Base-by-base conservation (phyloP, 1,140 invertebrate species). In the Trinorchestia longiramus region DNA sequence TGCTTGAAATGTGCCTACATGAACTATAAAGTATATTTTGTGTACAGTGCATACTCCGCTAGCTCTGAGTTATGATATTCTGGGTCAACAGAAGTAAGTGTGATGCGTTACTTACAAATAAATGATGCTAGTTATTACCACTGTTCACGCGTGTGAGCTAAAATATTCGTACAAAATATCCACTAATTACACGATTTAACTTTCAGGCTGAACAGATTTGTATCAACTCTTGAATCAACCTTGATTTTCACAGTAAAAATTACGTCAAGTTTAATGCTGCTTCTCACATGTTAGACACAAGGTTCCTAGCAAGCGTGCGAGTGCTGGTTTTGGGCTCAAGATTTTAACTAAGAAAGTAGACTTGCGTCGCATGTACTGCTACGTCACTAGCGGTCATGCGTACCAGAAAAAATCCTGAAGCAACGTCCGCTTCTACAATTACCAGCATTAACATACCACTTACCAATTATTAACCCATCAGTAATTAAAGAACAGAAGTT, bases 401-500 rank as follows among this genome's bases (percentile, higher is more conserved):
- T 77, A 28, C 62, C 15, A 77, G 62, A 36, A 77, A 19, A 53
- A 19, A 36, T 53, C 62, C 36, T 28, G 28, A 77, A 36, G 62
- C 62, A 77, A 77, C 62, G 62, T 77, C 15, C 62, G 62, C 62
- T 77, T 77, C 62, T 90, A 36, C 88, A 90, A 94, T 94, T 94
- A 94, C 43, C 92, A 43, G 44, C 44, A 94, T 94, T 94, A 94
- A 43, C 92, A 94, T 94, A 94, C 92, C 92, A 47, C 92, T 45
- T 94, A 45, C 92, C 43, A 40, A 45, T 94, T 94, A 94, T 94
- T 94, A 19, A 94, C 43, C 92, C 43, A 45, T 94, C 43, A 44
- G 92, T 43, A 94, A 94, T 94, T 94, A 94, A 94, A 43, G 92
- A 94, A 94, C 43, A 94, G 44, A 45, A 94, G 44, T 94, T 45